These are phyloP conservation scores for Protaetia brevitarsis DNA, from an alignment of 1,140 invertebrate genomes.

Conservation along the genomic window DNA sequence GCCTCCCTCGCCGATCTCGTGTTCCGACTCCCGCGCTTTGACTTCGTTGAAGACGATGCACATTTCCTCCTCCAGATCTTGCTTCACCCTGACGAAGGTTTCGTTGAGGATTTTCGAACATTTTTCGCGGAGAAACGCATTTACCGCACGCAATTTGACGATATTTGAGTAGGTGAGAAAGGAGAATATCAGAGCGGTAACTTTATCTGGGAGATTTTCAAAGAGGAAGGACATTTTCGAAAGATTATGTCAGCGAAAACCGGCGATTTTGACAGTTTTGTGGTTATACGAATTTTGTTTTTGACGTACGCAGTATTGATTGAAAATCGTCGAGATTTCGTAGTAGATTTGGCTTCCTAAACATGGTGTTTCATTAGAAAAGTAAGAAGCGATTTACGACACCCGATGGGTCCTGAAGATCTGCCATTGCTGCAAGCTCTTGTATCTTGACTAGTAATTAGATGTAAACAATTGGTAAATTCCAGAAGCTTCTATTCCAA, in stretches of 20 bases:
- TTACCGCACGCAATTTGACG: not conserved
- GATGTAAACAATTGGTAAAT: no score
- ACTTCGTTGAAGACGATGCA: slow-evolving; percentile 4
- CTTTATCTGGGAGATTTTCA: not conserved
- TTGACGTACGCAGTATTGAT: no score
- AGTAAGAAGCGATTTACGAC: no score
- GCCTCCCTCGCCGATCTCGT: not conserved
- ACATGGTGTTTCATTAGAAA: no score
- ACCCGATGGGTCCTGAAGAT: no score
- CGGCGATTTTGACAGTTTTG: slow-evolving; percentile 8
- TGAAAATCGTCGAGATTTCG: no score
- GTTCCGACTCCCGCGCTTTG: not conserved
- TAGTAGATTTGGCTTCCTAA: no score
- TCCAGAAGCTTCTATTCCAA: no score
- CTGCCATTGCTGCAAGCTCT: no score
- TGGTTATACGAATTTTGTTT: no score
- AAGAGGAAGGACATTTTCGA: not conserved
- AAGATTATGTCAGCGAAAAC: not conserved
- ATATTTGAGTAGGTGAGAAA: not conserved
- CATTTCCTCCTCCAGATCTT: not conserved
- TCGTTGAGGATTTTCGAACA: slow-evolving; percentile 10
- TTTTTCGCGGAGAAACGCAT: not conserved
- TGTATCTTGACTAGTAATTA: no score
- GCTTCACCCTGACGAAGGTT: not conserved
- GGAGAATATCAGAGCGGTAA: not conserved